phyloP scores from a whole-genome alignment of 2,888 invertebrate species.

The Onthophagus sagittarius region DNA sequence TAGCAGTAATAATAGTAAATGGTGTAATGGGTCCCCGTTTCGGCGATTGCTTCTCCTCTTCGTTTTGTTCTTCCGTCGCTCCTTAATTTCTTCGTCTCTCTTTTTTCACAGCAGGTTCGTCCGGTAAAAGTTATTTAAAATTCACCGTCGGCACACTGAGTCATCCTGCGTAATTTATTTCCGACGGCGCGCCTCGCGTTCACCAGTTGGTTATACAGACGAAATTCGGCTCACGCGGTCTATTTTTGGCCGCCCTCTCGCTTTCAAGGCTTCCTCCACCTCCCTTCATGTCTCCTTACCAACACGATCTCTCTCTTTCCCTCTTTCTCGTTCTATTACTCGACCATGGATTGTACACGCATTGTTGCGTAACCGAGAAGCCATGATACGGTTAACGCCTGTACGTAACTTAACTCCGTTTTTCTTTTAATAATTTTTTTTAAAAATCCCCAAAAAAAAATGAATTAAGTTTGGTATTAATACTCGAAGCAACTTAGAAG shows the following conservation, averaged over 20 bases:
- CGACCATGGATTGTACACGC: background rate
- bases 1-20: constrained; percentile 5
- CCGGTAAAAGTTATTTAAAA: constrained; percentile 13
- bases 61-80: background rate
- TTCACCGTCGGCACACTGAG: constrained; percentile 14
- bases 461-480: constrained; percentile 10
- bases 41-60: constrained; percentile 7
- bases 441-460: background rate
- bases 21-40: background rate
- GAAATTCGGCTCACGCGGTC: background rate
- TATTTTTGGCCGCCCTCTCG: constrained; percentile 12
- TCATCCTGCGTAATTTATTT: constrained; percentile 21
- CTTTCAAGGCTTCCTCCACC: constrained; percentile 5
- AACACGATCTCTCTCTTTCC: background rate
- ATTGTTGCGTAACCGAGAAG: background rate
- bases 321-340: background rate
- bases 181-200: constrained; percentile 3
- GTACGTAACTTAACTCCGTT: background rate
- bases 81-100: background rate
- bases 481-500: constrained; percentile 22
- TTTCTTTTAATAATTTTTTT: background rate
- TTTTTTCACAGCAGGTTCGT: background rate
- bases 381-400: background rate
- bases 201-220: constrained; percentile 3
- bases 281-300: background rate